A percentile compares a stretch with the other conserved stretches of the same genome.
Evolutionary conservation across 2,888 invertebrate species (phyloP).

Genomic region (Trisateles emortualis): DNA sequence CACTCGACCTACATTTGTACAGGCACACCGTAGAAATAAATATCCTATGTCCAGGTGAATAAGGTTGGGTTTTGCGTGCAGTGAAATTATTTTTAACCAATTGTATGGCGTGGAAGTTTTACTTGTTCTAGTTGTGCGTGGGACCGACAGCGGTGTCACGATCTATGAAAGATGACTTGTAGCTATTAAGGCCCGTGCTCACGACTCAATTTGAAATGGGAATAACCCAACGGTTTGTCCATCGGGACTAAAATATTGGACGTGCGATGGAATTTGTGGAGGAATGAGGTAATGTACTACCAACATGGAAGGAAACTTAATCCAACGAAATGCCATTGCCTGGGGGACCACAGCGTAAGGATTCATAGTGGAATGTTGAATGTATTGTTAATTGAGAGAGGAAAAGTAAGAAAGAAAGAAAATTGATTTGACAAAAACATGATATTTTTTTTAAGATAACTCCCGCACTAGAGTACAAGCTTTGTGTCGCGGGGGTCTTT

Average conservation of each 20-base stretch:
- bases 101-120: conserved; percentile 43
- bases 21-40: conserved; percentile 1
- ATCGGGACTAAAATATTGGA: neutral
- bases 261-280: neutral
- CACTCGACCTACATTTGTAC: conserved; percentile 34
- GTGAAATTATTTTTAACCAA: conserved; percentile 40
- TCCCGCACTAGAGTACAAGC: too few species aligned
- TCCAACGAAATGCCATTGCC: too few species aligned
- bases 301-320: too few species aligned
- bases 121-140: conserved; percentile 45
- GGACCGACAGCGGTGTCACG: conserved; percentile 39
- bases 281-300: neutral
- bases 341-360: too few species aligned
- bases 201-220: neutral
- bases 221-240: neutral
- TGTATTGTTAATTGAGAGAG: too few species aligned
- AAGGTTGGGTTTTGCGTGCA: conserved; percentile 16
- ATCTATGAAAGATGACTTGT: conserved; percentile 47
- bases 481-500: too few species aligned
- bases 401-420: too few species aligned
- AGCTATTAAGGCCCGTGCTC: conserved; percentile 22
- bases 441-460: too few species aligned
- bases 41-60: neutral
- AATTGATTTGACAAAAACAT: too few species aligned
- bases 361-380: too few species aligned